phyloP scores from a whole-genome alignment of 2,113 vertebrate species.

The Philantomba maxwellii region DNA sequence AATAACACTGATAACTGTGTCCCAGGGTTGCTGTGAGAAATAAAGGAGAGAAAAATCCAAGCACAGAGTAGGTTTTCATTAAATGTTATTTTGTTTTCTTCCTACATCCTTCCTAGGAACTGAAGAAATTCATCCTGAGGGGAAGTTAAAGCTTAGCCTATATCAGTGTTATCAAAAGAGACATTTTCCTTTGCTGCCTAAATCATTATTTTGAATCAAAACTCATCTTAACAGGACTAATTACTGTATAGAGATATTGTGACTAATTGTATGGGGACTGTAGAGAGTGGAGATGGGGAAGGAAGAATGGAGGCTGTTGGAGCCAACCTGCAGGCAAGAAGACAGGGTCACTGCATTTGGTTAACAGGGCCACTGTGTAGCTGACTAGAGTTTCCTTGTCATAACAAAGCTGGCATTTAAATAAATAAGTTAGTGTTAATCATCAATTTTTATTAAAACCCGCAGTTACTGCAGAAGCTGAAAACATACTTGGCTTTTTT shows the following conservation, averaged over 20 bases:
- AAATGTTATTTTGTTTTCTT: neutral
- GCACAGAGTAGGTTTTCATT: neutral
- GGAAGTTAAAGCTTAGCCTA: neutral
- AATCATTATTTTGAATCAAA: slow-evolving; percentile 20
- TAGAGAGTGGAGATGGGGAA: neutral
- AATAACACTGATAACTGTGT: neutral
- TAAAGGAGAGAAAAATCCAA: neutral
- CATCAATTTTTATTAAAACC: slow-evolving; percentile 42
- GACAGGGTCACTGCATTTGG: neutral
- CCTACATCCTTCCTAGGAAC: neutral
- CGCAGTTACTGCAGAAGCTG: slow-evolving; percentile 29
- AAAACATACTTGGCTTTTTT: neutral
- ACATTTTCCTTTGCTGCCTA: slow-evolving; percentile 12
- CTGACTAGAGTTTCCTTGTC: slow-evolving; percentile 9
- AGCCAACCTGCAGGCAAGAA: neutral
- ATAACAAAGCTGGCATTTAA: slow-evolving; percentile 49
- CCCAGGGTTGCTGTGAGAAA: neutral
- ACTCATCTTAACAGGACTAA: neutral
- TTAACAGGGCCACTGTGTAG: neutral
- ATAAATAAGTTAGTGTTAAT: slow-evolving; percentile 41
- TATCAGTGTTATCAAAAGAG: slow-evolving; percentile 26
- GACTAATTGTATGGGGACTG: neutral
- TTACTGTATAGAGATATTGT: neutral
- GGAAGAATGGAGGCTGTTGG: neutral
- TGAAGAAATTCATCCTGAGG: neutral